Evolutionary conservation across 1,140 invertebrate genomes (phyloP), one percentile per base, ranked within the genome.

Genomic region (Lepidurus packardi): DNA sequence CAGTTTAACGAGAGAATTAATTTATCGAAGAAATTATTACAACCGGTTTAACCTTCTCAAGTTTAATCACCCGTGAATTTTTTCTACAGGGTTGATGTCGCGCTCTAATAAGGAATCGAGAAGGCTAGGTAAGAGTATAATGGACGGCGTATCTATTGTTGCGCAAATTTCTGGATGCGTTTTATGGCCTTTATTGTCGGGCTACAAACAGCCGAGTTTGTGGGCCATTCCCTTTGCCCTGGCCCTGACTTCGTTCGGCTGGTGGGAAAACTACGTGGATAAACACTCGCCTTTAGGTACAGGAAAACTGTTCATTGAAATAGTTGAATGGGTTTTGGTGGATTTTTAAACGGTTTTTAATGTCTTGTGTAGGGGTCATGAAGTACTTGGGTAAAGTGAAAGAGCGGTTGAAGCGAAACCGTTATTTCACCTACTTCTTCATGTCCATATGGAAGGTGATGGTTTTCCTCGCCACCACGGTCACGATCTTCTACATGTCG

Each of bases 221-320:
- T 97, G 93, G 93, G 87, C 95, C 8, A 92, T 97, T 77, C 95
- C 96, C 0, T 85, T 94, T 0, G 87, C 94, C 1, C 88, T 95
- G 8, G 85, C 97, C 47, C 89, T 96, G 73, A 92, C 96, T 65
- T 98, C 95, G 4, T 89, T 94, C 43, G 92, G 94, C 41, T 98
- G 95, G 93, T 98, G 96, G 96, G 96, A 98, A 86, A 98, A 98
- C 86, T 98, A 94, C 83, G 93, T 96, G 0, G 93, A 93, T 42
- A 89, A 89, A 80, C 89, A 92, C 77, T 95, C 93, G 80, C 90
- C 92, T 0, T 89, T 95, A 79, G 89, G 91, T 88, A 85, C 85
- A 83, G 81, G 34, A n/a, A 42, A 45, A 25, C 16, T 34, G 53
- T 53, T 43, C 34, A 34, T 4, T 34, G 34, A 34, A 34, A 34